Conservation (phyloP, 2,797 vertebrate species). For the Delichon dasypus region DNA sequence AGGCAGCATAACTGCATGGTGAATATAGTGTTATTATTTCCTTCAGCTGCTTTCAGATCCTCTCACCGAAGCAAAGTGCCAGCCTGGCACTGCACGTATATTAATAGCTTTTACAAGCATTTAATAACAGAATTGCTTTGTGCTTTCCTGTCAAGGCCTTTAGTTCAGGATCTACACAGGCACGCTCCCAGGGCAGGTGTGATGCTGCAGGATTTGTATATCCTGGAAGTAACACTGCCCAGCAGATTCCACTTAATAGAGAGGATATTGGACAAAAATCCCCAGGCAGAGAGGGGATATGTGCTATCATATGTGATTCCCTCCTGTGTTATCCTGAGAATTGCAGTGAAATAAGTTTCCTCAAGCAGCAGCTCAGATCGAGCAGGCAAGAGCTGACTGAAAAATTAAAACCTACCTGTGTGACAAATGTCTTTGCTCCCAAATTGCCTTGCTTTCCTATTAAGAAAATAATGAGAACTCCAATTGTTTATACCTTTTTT, state of each 20-base stretch:
- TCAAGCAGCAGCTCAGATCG: neutral
- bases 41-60: neutral
- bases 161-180: neutral
- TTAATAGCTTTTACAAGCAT: constrained; percentile 25
- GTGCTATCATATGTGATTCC: neutral
- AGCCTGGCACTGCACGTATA: neutral
- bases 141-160: neutral
- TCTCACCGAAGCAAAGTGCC: neutral
- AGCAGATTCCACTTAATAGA: neutral
- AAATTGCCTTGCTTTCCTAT: constrained; percentile 41
- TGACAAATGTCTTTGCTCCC: constrained; percentile 38
- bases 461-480: constrained; percentile 51
- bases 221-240: neutral
- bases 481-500: constrained; percentile 11
- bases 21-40: constrained; percentile 23
- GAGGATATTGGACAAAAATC: neutral
- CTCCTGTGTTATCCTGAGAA: neutral
- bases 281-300: neutral
- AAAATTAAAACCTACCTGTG: constrained; percentile 48
- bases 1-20: neutral
- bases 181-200: neutral
- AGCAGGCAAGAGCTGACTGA: neutral
- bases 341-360: neutral
- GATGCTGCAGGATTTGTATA: neutral
- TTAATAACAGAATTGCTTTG: constrained; percentile 15